Evolutionary conservation across 53 echinoderm and acorn worm genomes (phyloP), one percentile per base, ranked within the genome.

Genomic region (Patiria pectinifera): DNA sequence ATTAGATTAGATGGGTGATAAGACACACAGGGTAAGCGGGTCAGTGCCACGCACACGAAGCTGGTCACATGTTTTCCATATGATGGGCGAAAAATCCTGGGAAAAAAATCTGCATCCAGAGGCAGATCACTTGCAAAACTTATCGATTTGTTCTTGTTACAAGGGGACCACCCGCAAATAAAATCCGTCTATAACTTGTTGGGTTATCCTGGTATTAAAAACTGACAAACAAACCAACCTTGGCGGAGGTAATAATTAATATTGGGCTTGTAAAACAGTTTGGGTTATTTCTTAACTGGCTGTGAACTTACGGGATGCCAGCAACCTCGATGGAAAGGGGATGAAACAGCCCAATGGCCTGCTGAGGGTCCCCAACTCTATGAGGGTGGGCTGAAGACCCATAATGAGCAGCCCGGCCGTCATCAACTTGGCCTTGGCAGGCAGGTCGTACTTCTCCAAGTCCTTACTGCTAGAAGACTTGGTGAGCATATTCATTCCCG

Each of bases 401-500:
- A 61, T 83, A 10, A 92, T 92, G 21, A 92, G 72, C 72, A 92
- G 69, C 24, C 85, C 83, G 22, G 85, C 77, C 11, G 76, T 92
- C 66, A 92, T 92, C 35, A 92, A 59, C 19, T 44, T n/a, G 15
- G 78, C 43, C 85, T 92, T 92, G 60, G 77, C 77, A 15, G 60
- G 18, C 62, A 92, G 44, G 92, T 43, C 69, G 47, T 85, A 92
- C 23, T 85, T 92, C 19, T 76, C 76, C 46, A 92, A 85, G 7
- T 85, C 76, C 8, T 84, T 59, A 44, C 62, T 87, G 61, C 87
- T 62, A 5, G 92, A 92, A 15, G 77, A 76, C 44, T 61, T 75
- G 18, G 76, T 77, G 25, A 92, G 59, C 92, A 92, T 79, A 78
- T 85, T 92, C 77, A 92, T 76, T 2, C 83, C 85, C 24, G 92